phyloP scores from a whole-genome alignment of 2,888 invertebrate genomes.

The Drosophila ezoana region DNA sequence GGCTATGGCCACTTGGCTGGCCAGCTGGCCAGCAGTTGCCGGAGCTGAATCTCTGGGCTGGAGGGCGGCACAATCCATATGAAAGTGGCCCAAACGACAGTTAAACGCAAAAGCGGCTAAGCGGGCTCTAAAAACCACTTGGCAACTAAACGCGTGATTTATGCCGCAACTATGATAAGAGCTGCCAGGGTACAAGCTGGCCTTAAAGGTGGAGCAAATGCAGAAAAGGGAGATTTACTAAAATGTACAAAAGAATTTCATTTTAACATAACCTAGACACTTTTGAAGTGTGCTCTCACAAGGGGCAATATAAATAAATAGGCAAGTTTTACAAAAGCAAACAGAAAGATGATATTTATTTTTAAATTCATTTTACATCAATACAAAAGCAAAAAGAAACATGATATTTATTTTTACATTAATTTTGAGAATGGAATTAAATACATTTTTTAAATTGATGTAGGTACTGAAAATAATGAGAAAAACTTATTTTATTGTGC shows the following conservation, averaged over 20 bases:
- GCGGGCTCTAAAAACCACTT: conserved; percentile 70
- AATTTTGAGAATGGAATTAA: no score
- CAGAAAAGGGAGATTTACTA: conserved; percentile 1
- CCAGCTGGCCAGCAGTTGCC: not conserved
- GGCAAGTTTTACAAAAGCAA: no score
- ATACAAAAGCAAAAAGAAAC: no score
- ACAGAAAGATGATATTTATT: no score
- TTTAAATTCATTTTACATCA: no score
- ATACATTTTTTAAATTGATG: no score
- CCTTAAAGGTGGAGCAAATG: conserved; percentile 7
- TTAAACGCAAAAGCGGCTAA: conserved; percentile 68
- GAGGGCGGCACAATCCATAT: conserved; percentile 22
- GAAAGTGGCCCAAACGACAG: conserved; percentile 68
- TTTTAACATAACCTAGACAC: not conserved
- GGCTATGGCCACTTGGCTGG: conserved; percentile 32
- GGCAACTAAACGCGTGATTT: conserved; percentile 80
- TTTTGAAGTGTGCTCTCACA: not conserved
- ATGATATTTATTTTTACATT: no score
- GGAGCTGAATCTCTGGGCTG: not conserved
- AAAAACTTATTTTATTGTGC: no score
- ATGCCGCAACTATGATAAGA: conserved; percentile 73
- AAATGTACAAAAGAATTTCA: not conserved
- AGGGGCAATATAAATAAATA: no score
- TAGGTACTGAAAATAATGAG: no score
- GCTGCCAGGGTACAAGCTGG: conserved; percentile 32